Evolutionary conservation across 37 sponge, comb jelly and placozoan genomes (phyloP).

Genomic region (Oscarella lobularis): DNA sequence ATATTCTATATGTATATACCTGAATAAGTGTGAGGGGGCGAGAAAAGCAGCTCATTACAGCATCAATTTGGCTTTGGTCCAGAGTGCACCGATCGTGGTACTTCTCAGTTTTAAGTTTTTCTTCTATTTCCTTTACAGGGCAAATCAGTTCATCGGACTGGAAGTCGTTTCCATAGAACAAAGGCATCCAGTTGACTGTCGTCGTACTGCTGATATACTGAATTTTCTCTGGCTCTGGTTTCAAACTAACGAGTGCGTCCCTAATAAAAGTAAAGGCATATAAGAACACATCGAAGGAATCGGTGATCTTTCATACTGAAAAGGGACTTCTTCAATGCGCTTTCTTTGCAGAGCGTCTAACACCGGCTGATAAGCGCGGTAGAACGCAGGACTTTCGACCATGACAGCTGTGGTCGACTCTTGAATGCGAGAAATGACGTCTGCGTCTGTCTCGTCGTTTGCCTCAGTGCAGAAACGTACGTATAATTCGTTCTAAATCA

Average conservation of each 20-base stretch:
- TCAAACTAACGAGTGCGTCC: no score
- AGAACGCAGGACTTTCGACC: constrained; percentile 1
- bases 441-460: background rate
- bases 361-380: background rate
- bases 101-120: background rate
- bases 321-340: background rate
- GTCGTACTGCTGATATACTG: no score
- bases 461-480: background rate
- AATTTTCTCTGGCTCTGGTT: no score
- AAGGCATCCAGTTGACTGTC: no score
- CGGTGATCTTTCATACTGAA: background rate
- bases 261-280: no score
- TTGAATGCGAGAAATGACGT: background rate
- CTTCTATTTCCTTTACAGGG: no score
- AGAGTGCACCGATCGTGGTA: background rate
- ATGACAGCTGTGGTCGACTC: background rate
- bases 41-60: background rate
- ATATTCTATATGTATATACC: no score
- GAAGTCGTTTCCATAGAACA: no score
- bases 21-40: background rate
- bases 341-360: background rate
- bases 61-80: background rate
- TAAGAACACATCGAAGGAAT: no score
- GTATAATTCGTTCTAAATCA: background rate
- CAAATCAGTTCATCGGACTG: no score